These are phyloP conservation scores for Petrolisthes cinctipes DNA, from an alignment of 2,888 invertebrate species.

Conservation along the genomic window DNA sequence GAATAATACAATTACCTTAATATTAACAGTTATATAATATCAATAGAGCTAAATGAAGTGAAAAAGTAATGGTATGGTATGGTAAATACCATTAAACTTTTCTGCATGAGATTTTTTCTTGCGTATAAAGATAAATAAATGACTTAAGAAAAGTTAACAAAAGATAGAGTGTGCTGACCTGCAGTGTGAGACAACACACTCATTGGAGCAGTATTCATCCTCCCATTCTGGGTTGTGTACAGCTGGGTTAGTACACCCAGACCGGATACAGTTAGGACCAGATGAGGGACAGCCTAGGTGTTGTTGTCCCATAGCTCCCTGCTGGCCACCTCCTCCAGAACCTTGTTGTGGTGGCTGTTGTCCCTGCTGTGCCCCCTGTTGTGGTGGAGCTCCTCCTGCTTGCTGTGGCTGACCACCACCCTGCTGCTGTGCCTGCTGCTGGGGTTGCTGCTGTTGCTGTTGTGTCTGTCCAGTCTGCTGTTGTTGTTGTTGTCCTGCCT, in stretches of 20 bases:
- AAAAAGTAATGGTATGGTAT: no score
- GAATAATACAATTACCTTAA: background rate
- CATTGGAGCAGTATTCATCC: conserved; percentile 96
- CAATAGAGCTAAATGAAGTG: no score
- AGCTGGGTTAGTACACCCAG: conserved; percentile 90
- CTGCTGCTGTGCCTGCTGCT: conserved; percentile 45
- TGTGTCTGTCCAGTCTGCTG: conserved; percentile 47
- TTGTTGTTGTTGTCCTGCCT: conserved; percentile 45
- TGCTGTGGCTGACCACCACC: conserved; percentile 20
- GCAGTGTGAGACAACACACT: conserved; percentile 96
- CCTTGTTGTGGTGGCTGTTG: conserved; percentile 45
- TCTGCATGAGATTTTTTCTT: no score
- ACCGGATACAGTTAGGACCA: conserved; percentile 80
- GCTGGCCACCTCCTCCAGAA: conserved; percentile 43
- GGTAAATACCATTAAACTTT: no score
- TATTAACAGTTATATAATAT: no score
- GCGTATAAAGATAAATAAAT: no score
- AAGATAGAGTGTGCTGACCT: conserved; percentile 73
- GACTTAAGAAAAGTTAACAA: no score
- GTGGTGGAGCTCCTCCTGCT: conserved; percentile 23
- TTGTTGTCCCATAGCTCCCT: conserved; percentile 38
- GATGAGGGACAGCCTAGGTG: conserved; percentile 53
- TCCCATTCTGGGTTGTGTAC: conserved; percentile 95
- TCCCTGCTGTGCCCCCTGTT: conserved; percentile 39
- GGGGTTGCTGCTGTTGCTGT: conserved; percentile 55